phyloP scores from a whole-genome alignment of 2,888 invertebrate genomes.

The Acanthopleura granulata region DNA sequence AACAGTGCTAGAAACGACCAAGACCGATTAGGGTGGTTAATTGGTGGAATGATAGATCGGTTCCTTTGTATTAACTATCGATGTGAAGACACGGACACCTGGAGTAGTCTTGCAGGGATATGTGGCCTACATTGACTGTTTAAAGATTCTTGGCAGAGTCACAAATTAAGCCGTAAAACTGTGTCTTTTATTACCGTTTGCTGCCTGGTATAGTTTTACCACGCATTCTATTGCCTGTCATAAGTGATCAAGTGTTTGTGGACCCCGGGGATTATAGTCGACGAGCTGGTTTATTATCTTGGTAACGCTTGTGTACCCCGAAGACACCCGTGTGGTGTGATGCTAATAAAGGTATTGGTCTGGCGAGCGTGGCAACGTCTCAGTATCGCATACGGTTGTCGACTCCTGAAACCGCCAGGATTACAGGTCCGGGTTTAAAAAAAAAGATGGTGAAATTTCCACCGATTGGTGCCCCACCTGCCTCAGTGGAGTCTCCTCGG shows the following conservation, averaged over 20 bases:
- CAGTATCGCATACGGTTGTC: neutral
- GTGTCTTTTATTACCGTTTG: neutral
- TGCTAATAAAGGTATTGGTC: neutral
- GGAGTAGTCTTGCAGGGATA: no score
- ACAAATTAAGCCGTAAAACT: neutral
- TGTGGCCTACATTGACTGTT: no score
- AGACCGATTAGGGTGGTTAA: no score
- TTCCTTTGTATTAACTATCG: no score
- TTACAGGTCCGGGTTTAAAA: neutral
- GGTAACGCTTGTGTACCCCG: no score
- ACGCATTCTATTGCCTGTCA: neutral
- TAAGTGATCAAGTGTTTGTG: neutral
- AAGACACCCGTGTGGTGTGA: no score
- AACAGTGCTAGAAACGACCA: no score
- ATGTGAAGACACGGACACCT: no score
- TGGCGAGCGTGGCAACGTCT: neutral
- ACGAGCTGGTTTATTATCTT: neutral
- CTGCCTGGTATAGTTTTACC: slow-evolving; percentile 1
- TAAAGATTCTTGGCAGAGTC: neutral
- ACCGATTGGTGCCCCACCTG: slow-evolving; percentile 13
- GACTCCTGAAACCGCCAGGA: neutral
- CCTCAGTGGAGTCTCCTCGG: neutral
- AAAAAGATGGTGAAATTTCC: slow-evolving; percentile 5
- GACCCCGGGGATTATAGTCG: neutral
- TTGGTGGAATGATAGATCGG: no score